Percentiles rank a stretch among this genome's conserved stretches.
phyloP scores from a whole-genome alignment of 2,113 vertebrate genomes.

The Origma solitaria region DNA sequence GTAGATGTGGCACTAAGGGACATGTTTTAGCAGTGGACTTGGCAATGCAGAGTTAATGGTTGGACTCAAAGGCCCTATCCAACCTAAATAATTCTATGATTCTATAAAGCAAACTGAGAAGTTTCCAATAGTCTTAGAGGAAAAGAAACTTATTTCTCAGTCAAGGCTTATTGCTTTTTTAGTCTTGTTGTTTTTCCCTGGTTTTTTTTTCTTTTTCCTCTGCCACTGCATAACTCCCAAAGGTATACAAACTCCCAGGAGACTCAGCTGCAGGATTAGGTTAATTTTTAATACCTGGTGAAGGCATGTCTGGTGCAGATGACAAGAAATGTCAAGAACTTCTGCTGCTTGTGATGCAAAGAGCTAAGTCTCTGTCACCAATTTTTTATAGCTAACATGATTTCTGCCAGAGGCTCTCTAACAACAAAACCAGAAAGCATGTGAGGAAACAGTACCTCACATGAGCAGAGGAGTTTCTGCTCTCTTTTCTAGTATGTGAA shows the following conservation, averaged over 20 bases:
- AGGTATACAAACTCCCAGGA: not conserved
- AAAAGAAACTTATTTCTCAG: not conserved
- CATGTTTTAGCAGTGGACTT: not conserved
- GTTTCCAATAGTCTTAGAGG: not conserved
- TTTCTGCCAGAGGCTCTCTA: not conserved
- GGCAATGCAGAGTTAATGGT: not conserved
- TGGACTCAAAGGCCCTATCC: not conserved
- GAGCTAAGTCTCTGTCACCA: not conserved
- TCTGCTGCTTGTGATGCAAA: not conserved
- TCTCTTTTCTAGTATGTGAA: not conserved
- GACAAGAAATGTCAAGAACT: not conserved
- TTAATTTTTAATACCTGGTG: slow-evolving; percentile 21
- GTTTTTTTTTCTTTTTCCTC: not conserved
- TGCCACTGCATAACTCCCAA: not conserved
- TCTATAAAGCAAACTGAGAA: not conserved
- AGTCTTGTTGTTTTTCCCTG: not conserved
- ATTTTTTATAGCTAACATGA: not conserved
- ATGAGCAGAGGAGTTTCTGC: not conserved
- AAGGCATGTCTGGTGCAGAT: not conserved
- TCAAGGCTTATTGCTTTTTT: not conserved
- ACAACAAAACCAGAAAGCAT: not conserved
- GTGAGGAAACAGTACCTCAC: not conserved
- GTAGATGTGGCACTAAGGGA: not conserved
- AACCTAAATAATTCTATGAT: not conserved
- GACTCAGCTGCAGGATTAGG: not conserved